These are phyloP conservation scores for Zaprionus kolodkinae DNA, from an alignment of 1,140 invertebrate species.

Conservation along the genomic window DNA sequence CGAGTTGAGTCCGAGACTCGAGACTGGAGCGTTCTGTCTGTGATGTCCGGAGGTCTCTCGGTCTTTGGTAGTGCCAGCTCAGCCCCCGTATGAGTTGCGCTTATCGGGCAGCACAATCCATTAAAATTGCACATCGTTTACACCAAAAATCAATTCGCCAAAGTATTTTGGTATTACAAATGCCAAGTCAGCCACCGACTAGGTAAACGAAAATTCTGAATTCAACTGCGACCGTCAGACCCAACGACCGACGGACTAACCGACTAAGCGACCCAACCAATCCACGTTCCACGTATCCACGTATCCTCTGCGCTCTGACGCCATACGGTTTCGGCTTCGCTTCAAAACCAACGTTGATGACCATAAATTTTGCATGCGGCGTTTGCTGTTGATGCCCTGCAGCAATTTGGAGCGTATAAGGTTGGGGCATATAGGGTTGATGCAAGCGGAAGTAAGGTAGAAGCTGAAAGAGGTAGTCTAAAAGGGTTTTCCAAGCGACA, in stretches of 20 bases:
- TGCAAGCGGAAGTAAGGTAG: too few species aligned
- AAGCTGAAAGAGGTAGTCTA: too few species aligned
- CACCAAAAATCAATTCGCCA: constrained; percentile 84
- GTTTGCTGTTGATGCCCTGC: constrained; percentile 23
- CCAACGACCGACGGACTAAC: not conserved
- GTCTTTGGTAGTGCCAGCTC: constrained; percentile 2
- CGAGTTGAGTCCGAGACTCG: constrained; percentile 1
- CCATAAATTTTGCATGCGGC: constrained; percentile 76
- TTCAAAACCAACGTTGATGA: constrained; percentile 81
- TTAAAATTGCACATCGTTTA: constrained; percentile 84
- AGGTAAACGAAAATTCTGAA: constrained; percentile 42
- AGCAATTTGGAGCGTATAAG: not conserved
- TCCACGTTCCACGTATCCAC: constrained; percentile 13
- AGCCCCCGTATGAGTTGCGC: constrained; percentile 40
- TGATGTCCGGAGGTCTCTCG: not conserved
- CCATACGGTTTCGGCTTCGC: constrained; percentile 53
- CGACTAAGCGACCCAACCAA: constrained; percentile 1
- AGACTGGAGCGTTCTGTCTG: not conserved
- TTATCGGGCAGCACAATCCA: constrained; percentile 84
- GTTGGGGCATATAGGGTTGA: not conserved
- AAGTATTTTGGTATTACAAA: constrained; percentile 84
- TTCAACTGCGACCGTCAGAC: constrained; percentile 6
- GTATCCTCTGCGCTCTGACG: constrained; percentile 17
- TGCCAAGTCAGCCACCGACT: constrained; percentile 77
- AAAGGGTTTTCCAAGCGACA: too few species aligned